Conservation (phyloP, 2,888 invertebrate genomes). For the Gandaritis pyraliata region DNA sequence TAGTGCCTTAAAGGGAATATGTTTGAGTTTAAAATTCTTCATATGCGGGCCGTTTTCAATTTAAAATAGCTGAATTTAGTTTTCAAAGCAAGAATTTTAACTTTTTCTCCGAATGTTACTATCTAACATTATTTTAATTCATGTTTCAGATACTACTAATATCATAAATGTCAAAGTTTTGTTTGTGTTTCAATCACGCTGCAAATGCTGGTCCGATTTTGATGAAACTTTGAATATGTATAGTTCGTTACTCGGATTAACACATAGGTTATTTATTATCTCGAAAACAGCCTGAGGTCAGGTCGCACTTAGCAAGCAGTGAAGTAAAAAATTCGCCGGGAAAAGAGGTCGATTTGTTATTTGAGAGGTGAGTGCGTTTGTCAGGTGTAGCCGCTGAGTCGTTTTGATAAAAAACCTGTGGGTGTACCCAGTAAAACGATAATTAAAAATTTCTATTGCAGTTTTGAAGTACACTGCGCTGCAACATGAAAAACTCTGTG, state of each 20-base stretch:
- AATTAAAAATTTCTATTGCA: too few relatives aligned
- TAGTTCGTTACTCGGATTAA: too few relatives aligned
- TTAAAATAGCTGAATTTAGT: conserved; percentile 36
- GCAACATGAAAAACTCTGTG: too few relatives aligned
- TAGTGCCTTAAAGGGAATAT: conserved; percentile 58
- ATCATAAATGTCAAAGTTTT: too few relatives aligned
- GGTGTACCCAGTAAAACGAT: too few relatives aligned
- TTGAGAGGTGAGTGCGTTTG: conserved; percentile 52
- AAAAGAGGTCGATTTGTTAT: conserved; percentile 48
- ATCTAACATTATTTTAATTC: too few relatives aligned
- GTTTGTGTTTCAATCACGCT: too few relatives aligned
- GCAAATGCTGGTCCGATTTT: too few relatives aligned
- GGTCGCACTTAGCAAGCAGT: neutral
- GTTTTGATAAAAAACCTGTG: conserved; percentile 15
- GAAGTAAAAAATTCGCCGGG: conserved; percentile 43
- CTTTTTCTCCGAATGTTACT: neutral
- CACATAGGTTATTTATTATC: too few relatives aligned
- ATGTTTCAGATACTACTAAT: too few relatives aligned
- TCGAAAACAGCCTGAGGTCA: neutral
- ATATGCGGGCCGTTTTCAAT: conserved; percentile 38
- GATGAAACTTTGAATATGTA: too few relatives aligned
- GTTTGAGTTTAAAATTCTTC: conserved; percentile 55
- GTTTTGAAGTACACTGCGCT: too few relatives aligned
- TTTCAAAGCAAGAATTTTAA: conserved; percentile 21
- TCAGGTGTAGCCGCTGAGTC: conserved; percentile 50